A percentile compares a stretch with the other conserved stretches of the same genome.
Conservation (phyloP, 2,797 vertebrate species). For the Enteromius viviparus region DNA sequence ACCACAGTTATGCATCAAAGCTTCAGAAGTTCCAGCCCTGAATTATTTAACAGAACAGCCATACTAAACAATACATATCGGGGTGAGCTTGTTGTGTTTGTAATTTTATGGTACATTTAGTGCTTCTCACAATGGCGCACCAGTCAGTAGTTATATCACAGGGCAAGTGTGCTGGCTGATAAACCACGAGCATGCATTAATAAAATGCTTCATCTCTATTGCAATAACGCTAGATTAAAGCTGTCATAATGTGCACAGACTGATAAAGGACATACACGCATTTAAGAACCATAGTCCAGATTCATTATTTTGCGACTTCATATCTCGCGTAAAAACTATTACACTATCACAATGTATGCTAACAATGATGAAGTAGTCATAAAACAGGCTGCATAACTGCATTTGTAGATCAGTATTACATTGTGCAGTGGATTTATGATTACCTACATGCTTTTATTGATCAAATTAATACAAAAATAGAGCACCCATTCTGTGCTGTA, state of each 20-base stretch:
- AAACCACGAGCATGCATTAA: background rate
- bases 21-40: slow-evolving; percentile 15
- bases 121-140: background rate
- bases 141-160: slow-evolving; percentile 19
- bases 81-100: background rate
- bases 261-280: background rate
- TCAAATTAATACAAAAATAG: background rate
- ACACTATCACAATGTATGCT: background rate
- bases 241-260: background rate
- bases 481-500: background rate
- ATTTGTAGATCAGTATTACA: background rate
- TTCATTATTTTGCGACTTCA: background rate
- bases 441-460: background rate
- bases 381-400: background rate
- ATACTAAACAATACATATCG: slow-evolving; percentile 15
- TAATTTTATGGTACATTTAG: slow-evolving; percentile 34
- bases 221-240: slow-evolving; percentile 20
- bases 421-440: background rate
- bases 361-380: background rate
- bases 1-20: background rate
- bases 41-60: slow-evolving; percentile 25
- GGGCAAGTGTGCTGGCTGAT: slow-evolving; percentile 19
- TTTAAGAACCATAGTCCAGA: background rate
- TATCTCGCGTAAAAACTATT: background rate
- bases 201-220: slow-evolving; percentile 17